These are phyloP conservation scores for Austrofundulus limnaeus DNA, from an alignment of 2,113 vertebrate genomes.

Conservation along the genomic window DNA sequence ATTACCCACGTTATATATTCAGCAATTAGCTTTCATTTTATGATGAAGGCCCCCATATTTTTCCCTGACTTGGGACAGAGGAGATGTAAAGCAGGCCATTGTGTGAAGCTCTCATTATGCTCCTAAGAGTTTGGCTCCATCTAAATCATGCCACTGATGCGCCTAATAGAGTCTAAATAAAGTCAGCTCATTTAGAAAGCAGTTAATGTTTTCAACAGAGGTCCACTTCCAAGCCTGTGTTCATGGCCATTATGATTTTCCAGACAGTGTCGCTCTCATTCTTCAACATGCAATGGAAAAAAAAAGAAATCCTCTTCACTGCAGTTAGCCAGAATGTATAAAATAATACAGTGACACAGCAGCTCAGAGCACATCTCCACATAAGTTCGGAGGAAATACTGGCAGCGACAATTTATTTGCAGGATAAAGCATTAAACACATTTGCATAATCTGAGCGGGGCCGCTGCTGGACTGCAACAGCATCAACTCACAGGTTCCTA, in stretches of 20 bases:
- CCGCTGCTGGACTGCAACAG: constrained; percentile 56
- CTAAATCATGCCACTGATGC: constrained; percentile 53
- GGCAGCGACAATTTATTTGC: constrained; percentile 58
- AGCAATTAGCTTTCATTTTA: constrained; percentile 53
- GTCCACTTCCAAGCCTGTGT: constrained; percentile 36
- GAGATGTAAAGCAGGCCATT: constrained; percentile 59
- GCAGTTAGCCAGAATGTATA: constrained; percentile 20
- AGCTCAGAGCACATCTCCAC: constrained; percentile 36
- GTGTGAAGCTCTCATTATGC: constrained; percentile 58
- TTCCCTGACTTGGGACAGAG: constrained; percentile 24
- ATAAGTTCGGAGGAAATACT: constrained; percentile 38
- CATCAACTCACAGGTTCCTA: constrained; percentile 43
- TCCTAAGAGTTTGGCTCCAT: constrained; percentile 47
- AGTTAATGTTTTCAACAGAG: constrained; percentile 58
- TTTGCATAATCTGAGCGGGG: constrained; percentile 67
- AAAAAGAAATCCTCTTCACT: constrained; percentile 45
- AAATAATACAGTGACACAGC: constrained; percentile 22
- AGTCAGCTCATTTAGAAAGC: constrained; percentile 63
- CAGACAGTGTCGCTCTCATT: constrained; percentile 49
- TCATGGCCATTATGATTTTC: constrained; percentile 30
- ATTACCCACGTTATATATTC: constrained; percentile 41
- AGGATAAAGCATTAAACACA: constrained; percentile 55
- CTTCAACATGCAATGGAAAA: constrained; percentile 39
- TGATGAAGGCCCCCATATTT: constrained; percentile 45
- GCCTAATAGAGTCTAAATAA: constrained; percentile 66